These are phyloP conservation scores for Hucho hucho DNA, from an alignment of 2,113 vertebrate species.

Conservation along the genomic window DNA sequence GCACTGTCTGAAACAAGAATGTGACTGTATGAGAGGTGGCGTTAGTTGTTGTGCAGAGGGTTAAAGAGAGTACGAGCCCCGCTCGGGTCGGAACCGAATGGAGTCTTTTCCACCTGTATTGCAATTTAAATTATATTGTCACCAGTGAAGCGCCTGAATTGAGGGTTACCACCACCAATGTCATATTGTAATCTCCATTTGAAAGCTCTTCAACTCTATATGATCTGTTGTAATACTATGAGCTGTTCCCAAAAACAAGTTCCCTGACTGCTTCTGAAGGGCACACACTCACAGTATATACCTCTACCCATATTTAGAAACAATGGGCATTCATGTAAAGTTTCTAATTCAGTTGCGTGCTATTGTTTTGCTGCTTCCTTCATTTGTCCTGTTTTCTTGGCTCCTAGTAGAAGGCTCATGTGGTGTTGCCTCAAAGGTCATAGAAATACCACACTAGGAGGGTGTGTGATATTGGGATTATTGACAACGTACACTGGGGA, in stretches of 20 bases:
- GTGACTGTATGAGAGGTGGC: no score
- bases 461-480: neutral
- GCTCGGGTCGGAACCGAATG: no score
- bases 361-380: conserved; percentile 14
- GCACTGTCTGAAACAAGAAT: no score
- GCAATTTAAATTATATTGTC: neutral
- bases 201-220: neutral
- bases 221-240: neutral
- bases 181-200: neutral
- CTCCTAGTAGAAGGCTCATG: conserved; percentile 17
- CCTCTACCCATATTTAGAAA: neutral
- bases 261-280: neutral
- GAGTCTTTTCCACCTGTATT: no score
- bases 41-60: no score
- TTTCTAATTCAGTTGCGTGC: conserved; percentile 6
- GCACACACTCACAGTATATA: neutral
- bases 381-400: conserved; percentile 6
- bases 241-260: neutral
- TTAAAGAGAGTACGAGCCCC: no score
- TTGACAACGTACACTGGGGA: neutral
- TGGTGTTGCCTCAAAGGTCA: conserved; percentile 30
- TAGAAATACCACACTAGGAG: neutral
- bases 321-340: neutral
- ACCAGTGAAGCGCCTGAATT: neutral
- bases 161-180: no score